These are phyloP conservation scores for Ischnura elegans DNA, from an alignment of 2,888 invertebrate species.

Conservation along the genomic window DNA sequence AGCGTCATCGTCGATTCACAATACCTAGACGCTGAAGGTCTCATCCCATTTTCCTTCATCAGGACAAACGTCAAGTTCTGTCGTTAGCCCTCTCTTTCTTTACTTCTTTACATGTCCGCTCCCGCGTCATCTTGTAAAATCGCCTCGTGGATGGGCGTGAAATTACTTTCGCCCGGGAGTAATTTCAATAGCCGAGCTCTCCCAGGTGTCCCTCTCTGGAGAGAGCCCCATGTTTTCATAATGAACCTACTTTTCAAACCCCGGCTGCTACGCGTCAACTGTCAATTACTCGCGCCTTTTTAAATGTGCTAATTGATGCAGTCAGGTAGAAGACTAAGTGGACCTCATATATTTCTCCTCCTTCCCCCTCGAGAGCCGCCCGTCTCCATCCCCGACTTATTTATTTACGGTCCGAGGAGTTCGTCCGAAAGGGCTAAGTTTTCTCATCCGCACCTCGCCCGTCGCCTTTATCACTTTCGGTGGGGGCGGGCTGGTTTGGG, in stretches of 20 bases:
- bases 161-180: constrained; percentile 43
- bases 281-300: constrained; percentile 60
- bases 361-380: not conserved
- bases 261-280: constrained; percentile 46
- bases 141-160: constrained; percentile 47
- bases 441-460: constrained; percentile 19
- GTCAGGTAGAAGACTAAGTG: constrained; percentile 54
- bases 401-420: constrained; percentile 54
- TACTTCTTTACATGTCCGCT: not conserved
- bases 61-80: not conserved
- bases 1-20: not conserved
- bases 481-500: constrained; percentile 28
- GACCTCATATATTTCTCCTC: constrained; percentile 19
- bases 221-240: constrained; percentile 51
- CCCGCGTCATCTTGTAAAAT: constrained; percentile 56
- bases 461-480: constrained; percentile 30
- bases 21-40: not conserved
- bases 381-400: constrained; percentile 31
- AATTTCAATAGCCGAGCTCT: constrained; percentile 60
- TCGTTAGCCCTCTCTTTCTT: not conserved
- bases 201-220: constrained; percentile 32
- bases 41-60: not conserved
- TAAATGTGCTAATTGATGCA: constrained; percentile 67
- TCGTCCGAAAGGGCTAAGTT: not conserved
- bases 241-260: constrained; percentile 60